These are phyloP conservation scores for Anoplophora glabripennis DNA, from an alignment of 1,140 invertebrate species.

Conservation along the genomic window DNA sequence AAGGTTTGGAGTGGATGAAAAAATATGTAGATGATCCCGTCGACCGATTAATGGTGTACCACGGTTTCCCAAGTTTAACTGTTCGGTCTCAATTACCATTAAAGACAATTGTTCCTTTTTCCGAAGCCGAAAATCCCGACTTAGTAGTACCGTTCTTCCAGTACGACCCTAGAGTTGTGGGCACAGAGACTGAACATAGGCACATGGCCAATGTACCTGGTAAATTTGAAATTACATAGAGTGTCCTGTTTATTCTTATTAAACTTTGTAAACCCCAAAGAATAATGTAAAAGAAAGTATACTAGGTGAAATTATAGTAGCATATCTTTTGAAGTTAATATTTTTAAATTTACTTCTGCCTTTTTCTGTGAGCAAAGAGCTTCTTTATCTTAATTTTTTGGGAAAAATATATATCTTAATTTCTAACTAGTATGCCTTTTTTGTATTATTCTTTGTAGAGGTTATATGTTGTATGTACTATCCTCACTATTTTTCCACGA, in stretches of 20 bases:
- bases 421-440: too few species aligned
- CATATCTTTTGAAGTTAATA: too few species aligned
- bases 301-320: too few species aligned
- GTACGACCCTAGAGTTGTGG: conserved; percentile 58
- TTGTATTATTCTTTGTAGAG: too few species aligned
- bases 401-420: too few species aligned
- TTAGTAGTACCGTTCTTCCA: conserved; percentile 56
- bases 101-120: conserved; percentile 56
- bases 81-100: conserved; percentile 55
- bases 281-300: too few species aligned
- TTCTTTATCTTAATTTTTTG: too few species aligned
- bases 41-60: conserved; percentile 66
- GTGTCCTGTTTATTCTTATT: too few species aligned
- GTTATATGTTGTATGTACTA: too few species aligned
- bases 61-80: conserved; percentile 61
- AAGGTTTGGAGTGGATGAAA: conserved; percentile 43
- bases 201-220: conserved; percentile 74
- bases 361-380: too few species aligned
- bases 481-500: neutral
- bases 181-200: conserved; percentile 53
- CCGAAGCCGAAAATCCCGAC: conserved; percentile 56
- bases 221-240: conserved; percentile 44
- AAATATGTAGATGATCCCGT: conserved; percentile 53
- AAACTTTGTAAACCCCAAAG: too few species aligned
- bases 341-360: too few species aligned